These are phyloP conservation scores for Lamprologus callipterus DNA, from an alignment of 2,113 vertebrate species.

Conservation along the genomic window DNA sequence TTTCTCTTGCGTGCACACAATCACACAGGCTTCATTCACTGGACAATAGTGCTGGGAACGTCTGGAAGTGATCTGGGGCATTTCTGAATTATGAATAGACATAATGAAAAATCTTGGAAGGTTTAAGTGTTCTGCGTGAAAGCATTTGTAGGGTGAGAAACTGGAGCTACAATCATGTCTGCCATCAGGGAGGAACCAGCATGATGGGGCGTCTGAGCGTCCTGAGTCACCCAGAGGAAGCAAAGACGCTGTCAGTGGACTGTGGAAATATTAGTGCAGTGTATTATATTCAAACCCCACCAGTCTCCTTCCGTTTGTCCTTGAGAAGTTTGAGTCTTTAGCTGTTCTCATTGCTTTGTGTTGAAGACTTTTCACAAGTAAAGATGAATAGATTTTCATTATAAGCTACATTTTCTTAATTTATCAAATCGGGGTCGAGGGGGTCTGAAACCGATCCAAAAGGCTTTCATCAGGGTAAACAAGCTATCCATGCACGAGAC, in stretches of 20 bases:
- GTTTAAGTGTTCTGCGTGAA: not conserved
- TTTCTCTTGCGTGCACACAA: not conserved
- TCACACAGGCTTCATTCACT: conserved; percentile 11
- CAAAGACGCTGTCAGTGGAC: accelerated
- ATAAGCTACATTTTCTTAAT: not conserved
- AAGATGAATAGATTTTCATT: not conserved
- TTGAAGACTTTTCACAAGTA: not conserved
- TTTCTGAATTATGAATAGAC: not conserved
- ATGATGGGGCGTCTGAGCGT: not conserved
- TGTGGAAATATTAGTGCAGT: not conserved
- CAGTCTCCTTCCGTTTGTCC: not conserved
- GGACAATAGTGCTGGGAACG: not conserved
- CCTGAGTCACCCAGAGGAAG: not conserved
- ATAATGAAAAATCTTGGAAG: not conserved
- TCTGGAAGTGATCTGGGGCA: not conserved
- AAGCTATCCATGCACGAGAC: accelerated
- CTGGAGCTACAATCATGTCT: not conserved
- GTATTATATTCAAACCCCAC: not conserved
- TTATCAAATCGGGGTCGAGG: not conserved
- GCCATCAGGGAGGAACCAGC: not conserved
- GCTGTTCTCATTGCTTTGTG: not conserved
- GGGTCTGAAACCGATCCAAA: not conserved
- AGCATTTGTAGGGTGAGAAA: not conserved
- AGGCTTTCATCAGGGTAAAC: not conserved
- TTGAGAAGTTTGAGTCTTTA: not conserved